Percentiles rank a stretch among this genome's conserved stretches.
Conservation (phyloP, 2,113 vertebrate species). For the Percina caprodes region DNA sequence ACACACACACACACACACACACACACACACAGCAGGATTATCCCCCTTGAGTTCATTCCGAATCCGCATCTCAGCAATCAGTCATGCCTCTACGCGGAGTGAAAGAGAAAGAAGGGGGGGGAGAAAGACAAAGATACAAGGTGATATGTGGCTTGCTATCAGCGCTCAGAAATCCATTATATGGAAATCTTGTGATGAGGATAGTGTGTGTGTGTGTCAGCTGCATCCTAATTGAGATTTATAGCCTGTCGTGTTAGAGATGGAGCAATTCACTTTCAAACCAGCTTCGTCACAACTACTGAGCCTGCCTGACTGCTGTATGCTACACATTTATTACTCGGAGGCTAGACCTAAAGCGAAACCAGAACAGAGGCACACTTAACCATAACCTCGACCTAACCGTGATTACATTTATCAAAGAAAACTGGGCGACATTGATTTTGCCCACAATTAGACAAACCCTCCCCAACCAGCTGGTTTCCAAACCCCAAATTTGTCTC, state of each 20-base stretch:
- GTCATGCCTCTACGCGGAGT: constrained; percentile 59
- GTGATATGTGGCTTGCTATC: constrained; percentile 57
- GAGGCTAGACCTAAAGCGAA: constrained; percentile 29
- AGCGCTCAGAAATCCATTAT: constrained; percentile 57
- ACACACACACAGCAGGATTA: constrained; percentile 63
- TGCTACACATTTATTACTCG: constrained; percentile 47
- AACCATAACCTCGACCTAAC: constrained; percentile 7
- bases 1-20: neutral
- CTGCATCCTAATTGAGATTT: constrained; percentile 79
- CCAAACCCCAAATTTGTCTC: constrained; percentile 11
- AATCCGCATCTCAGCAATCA: constrained; percentile 61
- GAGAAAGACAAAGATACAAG: constrained; percentile 48
- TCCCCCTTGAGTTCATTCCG: constrained; percentile 67
- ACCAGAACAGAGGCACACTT: constrained; percentile 35
- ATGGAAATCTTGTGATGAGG: constrained; percentile 65
- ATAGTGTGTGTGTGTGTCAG: constrained; percentile 45
- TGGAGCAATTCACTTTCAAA: constrained; percentile 72
- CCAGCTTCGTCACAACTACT: constrained; percentile 67
- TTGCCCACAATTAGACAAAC: constrained; percentile 2
- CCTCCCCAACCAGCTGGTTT: constrained; percentile 15
- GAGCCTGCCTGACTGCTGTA: constrained; percentile 54
- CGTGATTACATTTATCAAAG: neutral
- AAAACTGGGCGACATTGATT: neutral
- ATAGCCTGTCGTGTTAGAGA: constrained; percentile 64
- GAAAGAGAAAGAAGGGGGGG: constrained; percentile 27